Conservation (phyloP, 2,113 vertebrate genomes). For the Myotis yumanensis region DNA sequence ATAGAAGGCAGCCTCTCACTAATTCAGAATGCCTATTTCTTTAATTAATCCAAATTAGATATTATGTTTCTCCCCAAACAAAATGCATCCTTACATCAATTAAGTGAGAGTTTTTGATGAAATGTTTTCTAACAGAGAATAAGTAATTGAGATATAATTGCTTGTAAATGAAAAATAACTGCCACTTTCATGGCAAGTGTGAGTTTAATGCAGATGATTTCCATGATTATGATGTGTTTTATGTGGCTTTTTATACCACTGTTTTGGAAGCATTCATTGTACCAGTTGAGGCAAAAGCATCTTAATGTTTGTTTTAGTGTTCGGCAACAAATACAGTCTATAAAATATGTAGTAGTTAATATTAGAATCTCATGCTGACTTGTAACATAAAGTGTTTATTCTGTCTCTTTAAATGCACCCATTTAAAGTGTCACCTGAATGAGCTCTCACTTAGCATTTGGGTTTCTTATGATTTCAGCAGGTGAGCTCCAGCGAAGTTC, state of each 20-base stretch:
- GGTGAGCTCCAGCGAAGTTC: neutral
- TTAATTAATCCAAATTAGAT: constrained; percentile 74
- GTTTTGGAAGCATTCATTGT: constrained; percentile 50
- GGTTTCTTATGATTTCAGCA: neutral
- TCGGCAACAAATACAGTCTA: constrained; percentile 61
- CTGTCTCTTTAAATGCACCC: constrained; percentile 48
- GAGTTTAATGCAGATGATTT: constrained; percentile 66
- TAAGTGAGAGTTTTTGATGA: constrained; percentile 72
- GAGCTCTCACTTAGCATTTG: constrained; percentile 53
- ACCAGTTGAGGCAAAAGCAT: constrained; percentile 51
- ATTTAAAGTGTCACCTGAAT: constrained; percentile 53
- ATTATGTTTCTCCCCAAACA: constrained; percentile 58
- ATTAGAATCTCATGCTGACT: constrained; percentile 61
- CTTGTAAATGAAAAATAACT: constrained; percentile 75
- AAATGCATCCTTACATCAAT: constrained; percentile 63
- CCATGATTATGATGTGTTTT: constrained; percentile 60
- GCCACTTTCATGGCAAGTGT: constrained; percentile 73
- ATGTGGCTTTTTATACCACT: constrained; percentile 47
- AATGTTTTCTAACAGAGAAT: constrained; percentile 71
- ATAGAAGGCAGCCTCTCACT: constrained; percentile 34
- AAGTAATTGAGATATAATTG: constrained; percentile 78
- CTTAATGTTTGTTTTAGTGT: constrained; percentile 68
- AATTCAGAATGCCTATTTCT: constrained; percentile 57
- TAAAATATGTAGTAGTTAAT: constrained; percentile 74
- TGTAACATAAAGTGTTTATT: constrained; percentile 54